Evolutionary conservation across 2,888 invertebrate species (phyloP), one percentile per base, ranked within the genome.

Genomic region (Corbicula japonica): DNA sequence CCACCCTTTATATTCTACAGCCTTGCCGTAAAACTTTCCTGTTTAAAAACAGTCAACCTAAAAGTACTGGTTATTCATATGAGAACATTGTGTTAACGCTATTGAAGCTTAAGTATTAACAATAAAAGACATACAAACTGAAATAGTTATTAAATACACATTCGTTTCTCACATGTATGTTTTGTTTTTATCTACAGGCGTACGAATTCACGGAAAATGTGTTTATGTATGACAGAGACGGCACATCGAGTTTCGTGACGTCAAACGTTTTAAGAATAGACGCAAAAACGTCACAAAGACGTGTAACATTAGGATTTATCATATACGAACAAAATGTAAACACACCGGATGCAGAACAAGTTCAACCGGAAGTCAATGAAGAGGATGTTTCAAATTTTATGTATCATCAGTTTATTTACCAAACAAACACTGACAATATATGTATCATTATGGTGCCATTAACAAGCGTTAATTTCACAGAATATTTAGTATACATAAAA

Each of bases 301-400:
- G 44, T 4, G 26, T 76, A 18, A 62, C 62, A 1, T 72, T 72
- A n/a, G 63, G 60, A 5, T 46, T 60, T 34, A 58, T 76, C 10
- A 70, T 73, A n/a, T 72, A 70, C 34, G 41, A 46, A 5, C 76
- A 76, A 34, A 48, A 34, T 1, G 69, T 69, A 18, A 28, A n/a
- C 2, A 73, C 72, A 38, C 72, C 80, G 8, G 56, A 50, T 15
- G 15, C 73, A 8, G 35, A 34, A 23, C 35, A 44, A 1, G 21
- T 72, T 8, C 26, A 32, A 18, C 65, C 71, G 10, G 6, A 32
- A 4, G 52, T 76, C 12, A 69, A 72, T n/a, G 69, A 77, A 23
- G 86, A 83, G 10, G 86, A 86, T 63, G 86, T 78, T 1, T 86
- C 86, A 4, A 63, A 80, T 2, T 65, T 84, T 18, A 81, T 83